Base-by-base conservation (phyloP, 2,888 invertebrate genomes). In the Ganaspis brasiliensis region DNA sequence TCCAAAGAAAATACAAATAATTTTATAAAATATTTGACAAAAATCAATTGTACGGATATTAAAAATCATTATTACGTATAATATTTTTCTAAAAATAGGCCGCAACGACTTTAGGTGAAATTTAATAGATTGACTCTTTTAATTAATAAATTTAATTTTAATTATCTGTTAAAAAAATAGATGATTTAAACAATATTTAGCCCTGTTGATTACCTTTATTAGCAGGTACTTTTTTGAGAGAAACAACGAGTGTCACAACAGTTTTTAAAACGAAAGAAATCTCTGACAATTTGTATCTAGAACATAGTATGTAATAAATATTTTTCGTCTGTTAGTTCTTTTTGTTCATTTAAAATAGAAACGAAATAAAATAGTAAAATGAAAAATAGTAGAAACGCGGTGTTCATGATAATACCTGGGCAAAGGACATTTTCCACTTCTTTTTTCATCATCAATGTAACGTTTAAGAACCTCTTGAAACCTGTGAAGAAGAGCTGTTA, bases 181-280 rank as follows among this genome's bases (percentile, higher is more conserved):
- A 31, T 31, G 6, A 6, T 31, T 31, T 31, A 31, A 31, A 31
- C 3, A 31, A 6, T 31, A 4, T 49, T 49, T 49, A n/a, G 6
- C n/a, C n/a, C n/a, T n/a, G 16, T 52, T 16, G 9, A 74, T 88
- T 93, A 96, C 96, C 95, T 93, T 97, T 97, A 74, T 95, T 95
- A 71, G 95, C 94, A 19, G 98, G 96, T 52, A 98, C 98, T 88
- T 97, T 97, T 92, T 98, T 98, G 93, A 99, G 95, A 3, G 98
- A 97, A 72, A 96, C 95, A 6, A 98, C 95, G 57, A 99, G 93
- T 0, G 98, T 98, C 40, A 98, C 97, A 74, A 98, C 95, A 73
- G 98, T 98, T 92, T 98, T 98, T 74, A 99, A 91, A 31, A 98
- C 98, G 92, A 98, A 98, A 70, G 98, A 97, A 91, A 99, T 98